These are phyloP conservation scores for Bubo blakistoni DNA, from an alignment of 2,113 vertebrate genomes.

Conservation along the genomic window DNA sequence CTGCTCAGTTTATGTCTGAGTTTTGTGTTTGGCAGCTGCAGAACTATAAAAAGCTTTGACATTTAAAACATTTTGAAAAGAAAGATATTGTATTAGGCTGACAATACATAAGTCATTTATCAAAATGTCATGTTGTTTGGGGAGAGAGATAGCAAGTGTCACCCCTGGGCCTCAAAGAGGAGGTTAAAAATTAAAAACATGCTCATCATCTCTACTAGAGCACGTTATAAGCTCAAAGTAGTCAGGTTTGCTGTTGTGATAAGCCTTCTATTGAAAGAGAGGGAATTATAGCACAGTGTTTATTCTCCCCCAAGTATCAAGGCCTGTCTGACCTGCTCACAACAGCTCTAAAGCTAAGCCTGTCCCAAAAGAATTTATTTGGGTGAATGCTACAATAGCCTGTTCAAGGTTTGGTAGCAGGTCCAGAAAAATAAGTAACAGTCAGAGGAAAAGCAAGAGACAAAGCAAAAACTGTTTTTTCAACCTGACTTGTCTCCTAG, in stretches of 20 bases:
- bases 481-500: neutral
- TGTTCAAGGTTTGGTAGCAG: neutral
- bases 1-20: neutral
- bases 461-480: neutral
- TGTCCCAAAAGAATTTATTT: neutral
- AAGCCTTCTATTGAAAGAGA: neutral
- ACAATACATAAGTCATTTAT: conserved; percentile 3
- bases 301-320: neutral
- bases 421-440: neutral
- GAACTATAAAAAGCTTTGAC: conserved; percentile 25
- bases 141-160: neutral
- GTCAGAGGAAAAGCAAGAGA: neutral
- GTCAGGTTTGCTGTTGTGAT: conserved; percentile 6
- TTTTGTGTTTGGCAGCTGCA: neutral
- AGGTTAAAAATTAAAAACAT: conserved; percentile 1
- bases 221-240: neutral
- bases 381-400: neutral
- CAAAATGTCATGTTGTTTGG: conserved; percentile 7
- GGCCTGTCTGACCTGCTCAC: neutral
- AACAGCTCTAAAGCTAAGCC: neutral
- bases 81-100: neutral
- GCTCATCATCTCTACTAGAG: neutral
- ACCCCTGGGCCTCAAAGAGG: neutral
- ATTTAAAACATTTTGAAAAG: conserved; percentile 14
- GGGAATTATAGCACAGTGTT: neutral